Evolutionary conservation across 2,888 invertebrate genomes (phyloP).

Genomic region (Autographa pulchrina): DNA sequence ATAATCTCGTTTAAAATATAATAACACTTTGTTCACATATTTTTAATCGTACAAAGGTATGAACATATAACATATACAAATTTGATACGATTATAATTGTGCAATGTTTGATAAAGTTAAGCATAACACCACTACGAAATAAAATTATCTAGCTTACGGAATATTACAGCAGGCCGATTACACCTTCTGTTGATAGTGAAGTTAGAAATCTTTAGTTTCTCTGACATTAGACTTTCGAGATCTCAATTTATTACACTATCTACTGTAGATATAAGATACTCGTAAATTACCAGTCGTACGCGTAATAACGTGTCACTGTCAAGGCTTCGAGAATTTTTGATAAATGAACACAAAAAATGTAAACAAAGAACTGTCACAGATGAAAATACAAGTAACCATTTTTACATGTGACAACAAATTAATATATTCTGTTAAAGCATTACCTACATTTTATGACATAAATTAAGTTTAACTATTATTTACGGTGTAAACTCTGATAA

Average conservation of each 20-base stretch:
- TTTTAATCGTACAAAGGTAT: not conserved
- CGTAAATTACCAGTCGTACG: too few species aligned
- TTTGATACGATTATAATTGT: constrained; percentile 1
- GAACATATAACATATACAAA: not conserved
- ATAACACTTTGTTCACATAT: not conserved
- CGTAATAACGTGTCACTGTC: not conserved
- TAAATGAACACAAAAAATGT: constrained; percentile 1
- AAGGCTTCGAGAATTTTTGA: not conserved
- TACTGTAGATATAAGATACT: not conserved
- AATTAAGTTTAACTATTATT: too few species aligned
- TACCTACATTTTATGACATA: too few species aligned
- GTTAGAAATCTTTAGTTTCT: not conserved
- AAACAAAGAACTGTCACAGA: constrained; percentile 6
- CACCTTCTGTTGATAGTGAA: not conserved
- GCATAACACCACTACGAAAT: not conserved
- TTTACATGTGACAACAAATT: not conserved
- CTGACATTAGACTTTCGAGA: constrained; percentile 1
- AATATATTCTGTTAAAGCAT: not conserved
- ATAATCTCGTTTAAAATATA: not conserved
- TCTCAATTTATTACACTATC: not conserved
- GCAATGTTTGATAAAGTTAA: constrained; percentile 1
- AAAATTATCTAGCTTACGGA: constrained; percentile 4
- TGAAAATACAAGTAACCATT: not conserved
- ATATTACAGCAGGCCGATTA: not conserved
- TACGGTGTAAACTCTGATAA: too few species aligned